A percentile compares a stretch with the other conserved stretches of the same genome.
Conservation (phyloP, 2,888 invertebrate genomes). For the Vanessa cardui region DNA sequence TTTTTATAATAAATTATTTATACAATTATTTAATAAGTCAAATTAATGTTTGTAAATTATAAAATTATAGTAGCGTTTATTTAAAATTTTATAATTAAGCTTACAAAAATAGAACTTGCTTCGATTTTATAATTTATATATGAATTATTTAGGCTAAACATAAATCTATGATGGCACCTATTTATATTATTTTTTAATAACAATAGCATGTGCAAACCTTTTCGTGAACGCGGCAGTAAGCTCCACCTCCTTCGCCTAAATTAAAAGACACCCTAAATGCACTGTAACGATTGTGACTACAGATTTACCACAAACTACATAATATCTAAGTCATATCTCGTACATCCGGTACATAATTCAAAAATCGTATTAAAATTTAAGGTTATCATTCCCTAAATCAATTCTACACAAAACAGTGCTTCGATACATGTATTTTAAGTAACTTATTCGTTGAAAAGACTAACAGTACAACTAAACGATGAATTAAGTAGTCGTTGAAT, state of each 20-base stretch:
- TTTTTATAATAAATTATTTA: background rate
- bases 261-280: constrained; percentile 40
- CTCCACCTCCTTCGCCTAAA: constrained; percentile 17
- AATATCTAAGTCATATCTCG: constrained; percentile 16
- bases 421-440: background rate
- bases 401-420: constrained; percentile 8
- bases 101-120: background rate
- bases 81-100: background rate
- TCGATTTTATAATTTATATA: background rate
- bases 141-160: background rate
- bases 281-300: constrained; percentile 38
- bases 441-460: background rate
- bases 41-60: background rate
- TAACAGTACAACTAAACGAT: background rate
- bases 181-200: background rate
- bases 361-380: constrained; percentile 18
- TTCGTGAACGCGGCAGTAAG: constrained; percentile 39
- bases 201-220: constrained; percentile 12
- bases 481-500: background rate
- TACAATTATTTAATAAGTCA: background rate
- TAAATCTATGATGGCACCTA: background rate
- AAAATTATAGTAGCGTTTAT: background rate
- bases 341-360: constrained; percentile 11
- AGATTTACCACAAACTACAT: constrained; percentile 22
- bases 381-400: constrained; percentile 16